Evolutionary conservation across 1,140 invertebrate genomes (phyloP), one percentile per base, ranked within the genome.

Genomic region (Caenorhabditis elegans): DNA sequence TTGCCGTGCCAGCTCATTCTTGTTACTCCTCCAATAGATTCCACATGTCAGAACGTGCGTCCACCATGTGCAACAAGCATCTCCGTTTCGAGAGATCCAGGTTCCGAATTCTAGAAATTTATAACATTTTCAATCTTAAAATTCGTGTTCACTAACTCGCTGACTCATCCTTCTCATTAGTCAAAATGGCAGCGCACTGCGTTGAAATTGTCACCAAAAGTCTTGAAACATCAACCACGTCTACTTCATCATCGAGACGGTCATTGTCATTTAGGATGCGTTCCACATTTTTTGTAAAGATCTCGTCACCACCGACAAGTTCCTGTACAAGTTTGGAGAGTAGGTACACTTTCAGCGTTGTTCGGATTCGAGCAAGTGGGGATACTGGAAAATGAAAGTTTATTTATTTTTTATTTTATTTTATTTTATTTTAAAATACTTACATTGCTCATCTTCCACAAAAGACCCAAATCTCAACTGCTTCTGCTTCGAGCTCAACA

Each of bases 41-140:
- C 82, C 88, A 83, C 89, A 86, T 15, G 83, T 89, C 13, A 89
- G 53, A 8, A 89, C 51, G 85, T 89, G 88, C 11, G 89, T 85
- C 88, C 88, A 89, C 88, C 88, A 89, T 3, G 89, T 87, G 26
- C 86, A 90, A 2, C 89, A 76, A 19, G 85, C 86, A 83, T 89
- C 88, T 5, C 89, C 89, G 28, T 75, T 46, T 36, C 46, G 39
- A 43, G 39, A 19, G 13, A 82, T 26, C 28, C 46, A 78, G 3
- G 53, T 77, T 26, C 86, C 83, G 53, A 55, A 51, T 83, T 85
- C 79, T 87, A 53, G 24, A n/a, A 55, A 48, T 34, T 31, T 13
- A 78, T 2, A 28, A 24, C 4, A 24, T 28, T 47, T 0, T 43
- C 17, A 39, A 34, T n/a, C 0, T 11, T 28, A 24, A 0, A 24